Evolutionary conservation across 1,140 invertebrate species (phyloP).

Genomic region (Antheraea mylitta): DNA sequence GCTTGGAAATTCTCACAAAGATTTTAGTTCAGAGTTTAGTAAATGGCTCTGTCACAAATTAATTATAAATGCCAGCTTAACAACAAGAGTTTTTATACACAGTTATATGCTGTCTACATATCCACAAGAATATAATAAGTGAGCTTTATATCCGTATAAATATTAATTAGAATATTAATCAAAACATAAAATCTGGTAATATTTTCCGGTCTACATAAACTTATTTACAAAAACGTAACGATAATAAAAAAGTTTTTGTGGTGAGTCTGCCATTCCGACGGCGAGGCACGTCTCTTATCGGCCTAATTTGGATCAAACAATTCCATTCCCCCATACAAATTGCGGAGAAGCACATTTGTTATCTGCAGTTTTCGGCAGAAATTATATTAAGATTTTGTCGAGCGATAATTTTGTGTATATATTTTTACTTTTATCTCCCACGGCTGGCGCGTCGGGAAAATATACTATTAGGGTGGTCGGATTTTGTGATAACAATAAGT

Average conservation of each 20-base stretch:
- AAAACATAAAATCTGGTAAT: neutral
- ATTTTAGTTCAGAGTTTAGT: no score
- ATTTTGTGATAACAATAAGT: conserved; percentile 62
- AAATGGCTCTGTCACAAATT: no score
- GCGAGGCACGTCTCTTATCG: conserved; percentile 54
- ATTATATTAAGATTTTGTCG: conserved; percentile 69
- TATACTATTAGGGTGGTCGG: conserved; percentile 33
- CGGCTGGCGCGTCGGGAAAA: conserved; percentile 28
- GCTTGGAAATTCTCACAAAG: no score
- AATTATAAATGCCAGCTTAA: no score
- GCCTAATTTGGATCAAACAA: conserved; percentile 65
- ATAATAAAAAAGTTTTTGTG: conserved; percentile 49
- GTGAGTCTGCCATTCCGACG: conserved; percentile 33
- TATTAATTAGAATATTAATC: neutral
- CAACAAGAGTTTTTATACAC: no score
- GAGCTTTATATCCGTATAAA: neutral
- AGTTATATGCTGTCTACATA: no score
- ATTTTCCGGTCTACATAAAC: conserved; percentile 2
- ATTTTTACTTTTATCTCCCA: conserved; percentile 50
- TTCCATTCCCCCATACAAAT: conserved; percentile 58
- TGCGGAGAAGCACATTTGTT: conserved; percentile 60
- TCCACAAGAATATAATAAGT: no score
- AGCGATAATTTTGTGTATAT: conserved; percentile 58
- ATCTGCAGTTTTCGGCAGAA: conserved; percentile 63
- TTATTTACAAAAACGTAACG: conserved; percentile 23